Conservation (phyloP, 2,888 invertebrate genomes). For the Galeruca laticollis region DNA sequence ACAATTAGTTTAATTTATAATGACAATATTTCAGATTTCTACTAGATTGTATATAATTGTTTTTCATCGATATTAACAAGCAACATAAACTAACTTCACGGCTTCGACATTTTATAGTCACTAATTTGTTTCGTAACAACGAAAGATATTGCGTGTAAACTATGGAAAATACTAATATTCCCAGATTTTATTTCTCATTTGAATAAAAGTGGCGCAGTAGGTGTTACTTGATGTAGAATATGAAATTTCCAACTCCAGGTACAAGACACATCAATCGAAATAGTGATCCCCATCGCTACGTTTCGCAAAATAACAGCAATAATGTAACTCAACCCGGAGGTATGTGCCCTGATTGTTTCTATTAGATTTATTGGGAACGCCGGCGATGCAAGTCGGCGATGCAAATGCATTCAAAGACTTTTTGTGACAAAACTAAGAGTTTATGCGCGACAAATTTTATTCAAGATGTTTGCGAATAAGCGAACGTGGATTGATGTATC, state of each 20-base stretch:
- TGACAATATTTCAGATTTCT: too few species aligned
- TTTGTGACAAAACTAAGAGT: constrained; percentile 38
- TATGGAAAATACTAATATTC: too few species aligned
- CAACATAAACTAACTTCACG: too few species aligned
- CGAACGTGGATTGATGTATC: constrained; percentile 9
- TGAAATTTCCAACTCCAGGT: constrained; percentile 41
- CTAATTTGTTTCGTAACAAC: too few species aligned
- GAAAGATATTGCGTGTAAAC: too few species aligned
- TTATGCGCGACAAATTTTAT: constrained; percentile 40
- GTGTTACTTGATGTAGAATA: constrained; percentile 24
- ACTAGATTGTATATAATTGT: too few species aligned
- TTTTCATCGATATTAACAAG: too few species aligned
- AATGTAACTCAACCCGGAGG: constrained; percentile 53
- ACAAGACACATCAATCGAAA: constrained; percentile 50
- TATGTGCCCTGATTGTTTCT: constrained; percentile 39
- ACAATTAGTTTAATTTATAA: too few species aligned
- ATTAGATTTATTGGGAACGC: constrained; percentile 42
- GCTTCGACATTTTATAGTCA: too few species aligned
- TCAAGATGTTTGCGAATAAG: constrained; percentile 24
- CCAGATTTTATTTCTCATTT: too few species aligned
- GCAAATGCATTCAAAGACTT: constrained; percentile 45
- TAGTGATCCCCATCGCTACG: constrained; percentile 51
- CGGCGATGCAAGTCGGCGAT: constrained; percentile 42
- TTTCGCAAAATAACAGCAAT: constrained; percentile 56
- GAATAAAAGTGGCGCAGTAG: too few species aligned